Percentiles rank a stretch among this genome's conserved stretches.
Conservation (phyloP, 2,888 invertebrate genomes). For the Hydriomena furcata region DNA sequence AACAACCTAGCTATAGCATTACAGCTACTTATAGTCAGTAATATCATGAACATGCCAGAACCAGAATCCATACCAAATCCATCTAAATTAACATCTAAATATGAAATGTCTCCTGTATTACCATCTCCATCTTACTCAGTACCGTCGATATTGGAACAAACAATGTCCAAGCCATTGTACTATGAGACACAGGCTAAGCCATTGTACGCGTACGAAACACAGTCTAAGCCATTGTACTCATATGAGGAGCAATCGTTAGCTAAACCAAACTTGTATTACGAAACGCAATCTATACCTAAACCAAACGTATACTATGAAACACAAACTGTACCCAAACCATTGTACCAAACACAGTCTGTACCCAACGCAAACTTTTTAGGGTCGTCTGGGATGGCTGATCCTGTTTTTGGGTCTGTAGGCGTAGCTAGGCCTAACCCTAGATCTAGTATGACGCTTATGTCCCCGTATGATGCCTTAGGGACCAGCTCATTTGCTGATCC, state of each 20-base stretch:
- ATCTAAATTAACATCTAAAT: background rate
- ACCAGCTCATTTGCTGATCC: conserved; percentile 43
- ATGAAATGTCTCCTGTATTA: background rate
- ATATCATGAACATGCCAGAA: conserved; percentile 53
- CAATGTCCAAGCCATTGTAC: conserved; percentile 1
- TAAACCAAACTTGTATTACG: background rate
- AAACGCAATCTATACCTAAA: conserved; percentile 1
- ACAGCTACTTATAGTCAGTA: conserved; percentile 64
- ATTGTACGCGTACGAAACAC: background rate
- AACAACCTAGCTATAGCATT: conserved; percentile 71
- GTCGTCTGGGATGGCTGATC: conserved; percentile 21
- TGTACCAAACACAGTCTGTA: conserved; percentile 8
- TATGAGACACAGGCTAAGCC: background rate
- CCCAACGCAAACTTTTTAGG: conserved; percentile 41
- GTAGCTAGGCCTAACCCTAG: conserved; percentile 34
- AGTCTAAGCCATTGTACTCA: background rate
- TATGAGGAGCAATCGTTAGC: background rate
- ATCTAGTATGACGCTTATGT: conserved; percentile 48
- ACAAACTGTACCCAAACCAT: background rate
- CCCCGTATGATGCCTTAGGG: conserved; percentile 56
- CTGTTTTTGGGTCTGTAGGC: conserved; percentile 9
- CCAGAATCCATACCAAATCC: conserved; percentile 1
- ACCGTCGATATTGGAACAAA: background rate
- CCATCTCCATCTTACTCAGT: background rate
- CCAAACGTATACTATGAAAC: conserved; percentile 11